Evolutionary conservation across 2,888 invertebrate species (phyloP), one percentile per base, ranked within the genome.

Genomic region (Leucoptera coffeella): DNA sequence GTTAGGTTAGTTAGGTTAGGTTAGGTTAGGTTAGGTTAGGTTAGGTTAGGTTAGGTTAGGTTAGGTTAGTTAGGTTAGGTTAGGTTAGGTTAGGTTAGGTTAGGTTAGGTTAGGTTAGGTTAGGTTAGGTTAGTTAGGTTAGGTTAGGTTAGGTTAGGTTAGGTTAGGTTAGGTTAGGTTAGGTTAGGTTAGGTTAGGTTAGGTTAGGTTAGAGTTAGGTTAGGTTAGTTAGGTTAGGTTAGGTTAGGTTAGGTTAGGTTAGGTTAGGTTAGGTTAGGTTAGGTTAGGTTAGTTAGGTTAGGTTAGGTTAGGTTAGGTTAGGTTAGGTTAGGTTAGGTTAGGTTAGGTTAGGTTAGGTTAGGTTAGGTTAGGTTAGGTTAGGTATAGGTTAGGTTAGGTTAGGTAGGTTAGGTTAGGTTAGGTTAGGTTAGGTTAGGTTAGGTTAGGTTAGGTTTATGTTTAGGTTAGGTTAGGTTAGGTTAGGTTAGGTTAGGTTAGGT

Each of bases 401-500:
- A 23, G 27, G 22, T 27, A 33, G 28, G 31, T 32, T 30, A 32
- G 32, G 32, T 31, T 32, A 32, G 35, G 35, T 35, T 35, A 32
- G 35, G 35, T 35, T 35, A 32, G 35, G 35, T 35, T 35, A 32
- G 32, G 34, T 30, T 29, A 25, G 25, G 28, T 29, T 29, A 29
- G 28, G 25, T 23, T 25, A 22, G 23, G 26, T 25, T 26, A 21
- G 29, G n/a, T n/a, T n/a, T n/a, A n/a, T n/a, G n/a, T n/a, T 22
- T 27, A 23, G 23, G 27, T 27, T 27, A 27, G 23, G 27, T 27
- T 27, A 27, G 27, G 23, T 27, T 27, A 23, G 27, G 27, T 27
- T 27, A 27, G 27, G 27, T 27, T 27, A 27, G 27, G 27, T 23
- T 27, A 27, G 22, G 23, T 27, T 27, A 27, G 27, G 25, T 29